phyloP scores from a whole-genome alignment of 2,888 invertebrate species.

The Perdita meconis region DNA sequence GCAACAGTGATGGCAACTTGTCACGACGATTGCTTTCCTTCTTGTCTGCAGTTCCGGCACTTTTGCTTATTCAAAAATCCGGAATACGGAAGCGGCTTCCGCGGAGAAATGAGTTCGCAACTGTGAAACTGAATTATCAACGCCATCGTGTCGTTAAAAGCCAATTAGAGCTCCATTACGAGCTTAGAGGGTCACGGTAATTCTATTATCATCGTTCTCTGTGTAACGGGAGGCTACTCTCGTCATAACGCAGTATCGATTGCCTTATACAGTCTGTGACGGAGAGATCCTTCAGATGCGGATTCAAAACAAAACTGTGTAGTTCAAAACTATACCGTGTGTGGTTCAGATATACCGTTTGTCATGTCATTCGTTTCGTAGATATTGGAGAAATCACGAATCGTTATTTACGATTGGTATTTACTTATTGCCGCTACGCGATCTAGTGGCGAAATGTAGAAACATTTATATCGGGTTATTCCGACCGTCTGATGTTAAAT shows the following conservation, averaged over 20 bases:
- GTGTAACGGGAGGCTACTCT: slow-evolving; percentile 58
- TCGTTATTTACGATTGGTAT: too few relatives aligned
- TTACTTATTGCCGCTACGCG: too few relatives aligned
- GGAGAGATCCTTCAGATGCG: not conserved
- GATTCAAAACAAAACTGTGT: not conserved
- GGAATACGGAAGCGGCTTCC: slow-evolving; percentile 18
- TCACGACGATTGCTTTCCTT: not conserved
- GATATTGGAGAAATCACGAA: too few relatives aligned
- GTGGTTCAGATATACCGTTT: too few relatives aligned
- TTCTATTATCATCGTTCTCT: slow-evolving; percentile 79
- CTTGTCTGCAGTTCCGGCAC: not conserved
- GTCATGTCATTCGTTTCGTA: too few relatives aligned
- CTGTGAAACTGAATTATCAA: slow-evolving; percentile 81
- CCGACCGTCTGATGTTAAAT: too few relatives aligned
- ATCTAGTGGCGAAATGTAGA: too few relatives aligned
- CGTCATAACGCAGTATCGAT: slow-evolving; percentile 79
- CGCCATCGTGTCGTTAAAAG: slow-evolving; percentile 83
- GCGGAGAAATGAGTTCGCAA: slow-evolving; percentile 75
- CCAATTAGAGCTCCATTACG: slow-evolving; percentile 84
- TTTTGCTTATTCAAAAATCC: slow-evolving; percentile 16
- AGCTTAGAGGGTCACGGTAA: slow-evolving; percentile 81
- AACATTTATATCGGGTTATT: too few relatives aligned
- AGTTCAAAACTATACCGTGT: too few relatives aligned
- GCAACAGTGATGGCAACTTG: not conserved
- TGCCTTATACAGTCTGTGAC: slow-evolving; percentile 61